These are phyloP conservation scores for Eira barbara DNA, from an alignment of 2,113 vertebrate species.

Conservation along the genomic window DNA sequence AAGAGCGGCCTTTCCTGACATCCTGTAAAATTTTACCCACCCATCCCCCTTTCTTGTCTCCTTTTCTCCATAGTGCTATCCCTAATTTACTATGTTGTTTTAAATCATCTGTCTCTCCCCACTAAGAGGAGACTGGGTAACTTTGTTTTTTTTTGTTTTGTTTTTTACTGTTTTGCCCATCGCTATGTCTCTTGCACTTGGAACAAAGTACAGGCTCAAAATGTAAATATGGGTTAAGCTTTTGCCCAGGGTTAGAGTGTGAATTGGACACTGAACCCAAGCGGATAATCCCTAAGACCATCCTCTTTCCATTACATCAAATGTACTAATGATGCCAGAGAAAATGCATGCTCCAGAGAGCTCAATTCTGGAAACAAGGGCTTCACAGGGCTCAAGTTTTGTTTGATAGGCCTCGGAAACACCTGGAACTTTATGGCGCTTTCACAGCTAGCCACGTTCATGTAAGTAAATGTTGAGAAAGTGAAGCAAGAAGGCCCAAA, in stretches of 20 bases:
- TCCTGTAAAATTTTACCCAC: neutral
- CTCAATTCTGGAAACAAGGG: neutral
- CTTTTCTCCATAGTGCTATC: neutral
- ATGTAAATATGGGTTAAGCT: neutral
- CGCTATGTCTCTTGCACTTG: neutral
- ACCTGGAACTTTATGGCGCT: neutral
- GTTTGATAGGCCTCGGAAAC: neutral
- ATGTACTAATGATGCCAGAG: neutral
- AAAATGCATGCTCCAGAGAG: neutral
- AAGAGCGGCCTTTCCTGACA: neutral
- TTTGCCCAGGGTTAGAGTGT: neutral
- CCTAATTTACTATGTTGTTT: neutral
- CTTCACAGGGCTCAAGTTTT: neutral
- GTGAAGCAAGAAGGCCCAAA: neutral
- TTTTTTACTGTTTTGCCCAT: neutral
- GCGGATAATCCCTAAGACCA: neutral
- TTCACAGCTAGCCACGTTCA: neutral
- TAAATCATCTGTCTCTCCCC: neutral
- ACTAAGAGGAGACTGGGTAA: neutral
- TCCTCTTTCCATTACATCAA: neutral
- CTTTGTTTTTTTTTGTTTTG: neutral
- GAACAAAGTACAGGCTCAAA: neutral
- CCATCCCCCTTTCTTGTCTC: neutral
- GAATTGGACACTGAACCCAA: neutral
- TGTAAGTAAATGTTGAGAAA: neutral